A percentile compares a stretch with the other conserved stretches of the same genome.
Evolutionary conservation across 2,113 vertebrate species (phyloP).

Genomic region (Gymnobelideus leadbeateri): DNA sequence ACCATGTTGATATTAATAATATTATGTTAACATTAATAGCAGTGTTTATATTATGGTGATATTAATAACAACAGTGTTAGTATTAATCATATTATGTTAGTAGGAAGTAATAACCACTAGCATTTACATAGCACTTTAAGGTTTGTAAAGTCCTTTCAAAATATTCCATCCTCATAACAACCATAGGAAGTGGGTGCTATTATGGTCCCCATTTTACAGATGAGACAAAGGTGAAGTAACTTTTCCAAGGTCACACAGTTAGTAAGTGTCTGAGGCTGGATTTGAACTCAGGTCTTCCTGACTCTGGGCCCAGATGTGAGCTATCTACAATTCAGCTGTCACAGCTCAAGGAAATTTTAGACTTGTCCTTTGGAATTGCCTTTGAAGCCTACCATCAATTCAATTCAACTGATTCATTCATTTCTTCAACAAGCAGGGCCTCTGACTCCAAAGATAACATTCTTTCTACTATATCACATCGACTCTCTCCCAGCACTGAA

Average conservation of each 20-base stretch:
- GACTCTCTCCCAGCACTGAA: background rate
- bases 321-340: background rate
- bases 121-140: background rate
- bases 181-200: background rate
- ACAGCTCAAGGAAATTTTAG: background rate
- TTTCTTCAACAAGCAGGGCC: background rate
- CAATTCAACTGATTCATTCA: background rate
- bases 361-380: background rate
- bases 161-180: background rate
- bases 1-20: no score
- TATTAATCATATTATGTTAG: background rate
- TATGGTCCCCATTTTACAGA: background rate
- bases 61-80: no score
- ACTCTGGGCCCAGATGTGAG: background rate
- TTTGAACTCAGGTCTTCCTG: background rate
- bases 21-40: no score
- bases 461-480: background rate
- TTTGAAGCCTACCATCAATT: background rate
- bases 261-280: background rate
- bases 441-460: background rate
- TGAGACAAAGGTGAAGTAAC: background rate
- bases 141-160: background rate
- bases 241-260: background rate
- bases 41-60: no score
- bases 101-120: background rate